A percentile compares a stretch with the other conserved stretches of the same genome.
These are phyloP conservation scores for Choristoneura fumiferana DNA, from an alignment of 1,140 invertebrate genomes.

Conservation along the genomic window DNA sequence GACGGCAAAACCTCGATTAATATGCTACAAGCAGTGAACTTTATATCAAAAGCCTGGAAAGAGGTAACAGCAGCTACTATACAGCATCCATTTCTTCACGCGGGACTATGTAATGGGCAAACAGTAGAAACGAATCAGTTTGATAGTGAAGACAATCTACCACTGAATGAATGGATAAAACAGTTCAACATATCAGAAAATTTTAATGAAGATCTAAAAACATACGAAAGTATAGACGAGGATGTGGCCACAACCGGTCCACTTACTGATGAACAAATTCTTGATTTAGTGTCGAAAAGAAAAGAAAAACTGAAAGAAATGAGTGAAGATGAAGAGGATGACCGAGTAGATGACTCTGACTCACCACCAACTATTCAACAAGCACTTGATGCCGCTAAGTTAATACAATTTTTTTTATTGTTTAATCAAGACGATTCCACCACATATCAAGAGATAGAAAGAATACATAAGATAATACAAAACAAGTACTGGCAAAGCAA, in stretches of 20 bases:
- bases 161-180: conserved; percentile 36
- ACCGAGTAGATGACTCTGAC: conserved; percentile 32
- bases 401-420: background rate
- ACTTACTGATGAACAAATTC: conserved; percentile 32
- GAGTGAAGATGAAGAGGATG: conserved; percentile 30
- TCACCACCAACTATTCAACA: conserved; percentile 33
- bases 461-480: conserved; percentile 16
- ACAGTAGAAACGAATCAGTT: conserved; percentile 30
- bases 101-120: conserved; percentile 28
- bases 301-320: conserved; percentile 22
- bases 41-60: conserved; percentile 40
- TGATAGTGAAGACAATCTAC: conserved; percentile 31
- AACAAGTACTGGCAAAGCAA: conserved; percentile 17
- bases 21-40: conserved; percentile 40
- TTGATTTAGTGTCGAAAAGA: conserved; percentile 35
- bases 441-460: conserved; percentile 3
- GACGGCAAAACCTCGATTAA: conserved; percentile 36
- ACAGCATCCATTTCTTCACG: conserved; percentile 29
- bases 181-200: conserved; percentile 32
- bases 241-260: conserved; percentile 31
- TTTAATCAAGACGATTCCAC: conserved; percentile 17
- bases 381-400: conserved; percentile 24
- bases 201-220: conserved; percentile 33
- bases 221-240: conserved; percentile 34
- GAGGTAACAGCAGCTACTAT: conserved; percentile 34